Conservation (phyloP, 2,113 vertebrate genomes). For the pig (Sus scrofa) region T2T-Sscrofa CM000816.6:39767001-39767500, state of each 20-base stretch:
- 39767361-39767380: conserved; percentile 3
- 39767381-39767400: background rate
- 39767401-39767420: background rate
- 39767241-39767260: background rate
- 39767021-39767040: background rate
- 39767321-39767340: background rate
- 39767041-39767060: conserved; percentile 54
- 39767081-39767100: conserved; percentile 10
- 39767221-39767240: background rate
- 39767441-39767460: background rate
- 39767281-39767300: background rate
- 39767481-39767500: background rate
- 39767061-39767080: conserved; percentile 57
- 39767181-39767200: background rate
- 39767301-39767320: background rate
- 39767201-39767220: background rate
- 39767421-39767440: background rate
- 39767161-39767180: background rate
- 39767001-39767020: conserved; percentile 15
- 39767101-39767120: conserved; percentile 38
- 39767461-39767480: background rate
- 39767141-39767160: background rate
- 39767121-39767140: conserved; percentile 27
- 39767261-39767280: background rate
- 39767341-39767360: background rate